These are phyloP conservation scores for Chrysolina haemoptera DNA, from an alignment of 2,888 invertebrate species.

Conservation along the genomic window DNA sequence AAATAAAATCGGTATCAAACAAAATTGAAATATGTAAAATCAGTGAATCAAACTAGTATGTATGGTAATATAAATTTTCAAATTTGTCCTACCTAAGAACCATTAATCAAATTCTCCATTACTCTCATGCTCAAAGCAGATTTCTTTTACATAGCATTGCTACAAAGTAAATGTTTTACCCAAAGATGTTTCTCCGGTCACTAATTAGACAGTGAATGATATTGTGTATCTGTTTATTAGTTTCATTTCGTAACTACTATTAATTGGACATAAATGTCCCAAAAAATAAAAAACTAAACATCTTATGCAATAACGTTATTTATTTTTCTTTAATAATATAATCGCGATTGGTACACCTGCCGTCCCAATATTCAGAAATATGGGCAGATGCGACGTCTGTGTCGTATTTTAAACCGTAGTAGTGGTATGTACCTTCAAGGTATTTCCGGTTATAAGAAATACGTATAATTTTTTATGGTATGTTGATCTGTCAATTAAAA, in stretches of 20 bases:
- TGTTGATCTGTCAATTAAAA: slow-evolving; percentile 26
- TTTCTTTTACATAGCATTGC: not conserved
- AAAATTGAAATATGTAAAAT: no score
- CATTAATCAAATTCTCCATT: not conserved
- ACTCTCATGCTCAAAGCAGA: not conserved
- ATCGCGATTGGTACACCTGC: slow-evolving; percentile 61
- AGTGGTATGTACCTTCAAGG: slow-evolving; percentile 50
- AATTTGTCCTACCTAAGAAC: not conserved
- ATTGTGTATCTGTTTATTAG: slow-evolving; percentile 40
- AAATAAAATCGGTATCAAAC: no score
- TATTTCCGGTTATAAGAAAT: slow-evolving; percentile 54
- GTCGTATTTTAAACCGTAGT: slow-evolving; percentile 50
- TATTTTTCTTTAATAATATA: slow-evolving; percentile 58
- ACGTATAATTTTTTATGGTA: slow-evolving; percentile 18
- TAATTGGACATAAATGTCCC: slow-evolving; percentile 49
- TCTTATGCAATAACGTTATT: slow-evolving; percentile 53
- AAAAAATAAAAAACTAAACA: slow-evolving; percentile 42
- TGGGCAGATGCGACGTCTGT: slow-evolving; percentile 58
- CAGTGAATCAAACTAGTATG: no score
- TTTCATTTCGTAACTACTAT: slow-evolving; percentile 47
- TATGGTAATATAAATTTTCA: no score
- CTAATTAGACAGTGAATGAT: slow-evolving; percentile 27
- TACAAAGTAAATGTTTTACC: not conserved
- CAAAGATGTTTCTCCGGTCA: slow-evolving; percentile 2
- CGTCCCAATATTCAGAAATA: slow-evolving; percentile 62